Base-by-base conservation (phyloP, 2,113 vertebrate genomes). In the Triplophysa rosa region DNA sequence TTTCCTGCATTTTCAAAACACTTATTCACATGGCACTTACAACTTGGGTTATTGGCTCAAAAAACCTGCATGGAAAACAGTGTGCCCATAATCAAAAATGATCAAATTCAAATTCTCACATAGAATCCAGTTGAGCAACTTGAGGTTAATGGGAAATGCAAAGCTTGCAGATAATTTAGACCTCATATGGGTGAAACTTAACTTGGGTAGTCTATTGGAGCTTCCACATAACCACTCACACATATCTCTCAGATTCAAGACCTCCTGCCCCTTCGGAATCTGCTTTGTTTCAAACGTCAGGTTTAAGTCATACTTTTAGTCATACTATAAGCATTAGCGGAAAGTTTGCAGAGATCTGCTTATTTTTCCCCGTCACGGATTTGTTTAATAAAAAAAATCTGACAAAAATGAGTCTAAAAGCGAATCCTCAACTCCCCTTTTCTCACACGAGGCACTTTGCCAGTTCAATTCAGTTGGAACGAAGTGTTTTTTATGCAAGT, bases 261-360 rank as follows among this genome's bases (percentile, higher is more conserved):
- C 64, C 70, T 84, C 86, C 86, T 88, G 87, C 72, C 83, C 83
- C 85, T 66, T 67, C 10, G 4, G 66, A 61, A 54, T 62, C 80
- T 85, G 86, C 62, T 67, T 72, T 80, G n/a, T 88, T 87, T 93
- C 92, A 93, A 84, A 89, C 83, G 89, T 90, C 90, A 90, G 86
- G 84, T 89, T 89, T 87, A n/a, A n/a, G n/a, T n/a, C n/a, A n/a
- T n/a, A n/a, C n/a, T 91, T 91, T 88, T 83, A 91, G 89, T 81
- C 80, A 45, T n/a, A 84, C 81, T 72, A 4, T 54, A 37, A 70
- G 68, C 75, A 80, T 86, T 81, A 79, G 76, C 77, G 8, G 14
- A 72, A 33, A 9, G 1, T 9, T 73, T 40, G n/a, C 37, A 59
- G 8, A 40, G 19, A 24, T 19, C n/a, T 73, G 37, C 77, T 84